Base-by-base conservation (phyloP, 2,113 vertebrate genomes). In the Grammomys surdaster region DNA sequence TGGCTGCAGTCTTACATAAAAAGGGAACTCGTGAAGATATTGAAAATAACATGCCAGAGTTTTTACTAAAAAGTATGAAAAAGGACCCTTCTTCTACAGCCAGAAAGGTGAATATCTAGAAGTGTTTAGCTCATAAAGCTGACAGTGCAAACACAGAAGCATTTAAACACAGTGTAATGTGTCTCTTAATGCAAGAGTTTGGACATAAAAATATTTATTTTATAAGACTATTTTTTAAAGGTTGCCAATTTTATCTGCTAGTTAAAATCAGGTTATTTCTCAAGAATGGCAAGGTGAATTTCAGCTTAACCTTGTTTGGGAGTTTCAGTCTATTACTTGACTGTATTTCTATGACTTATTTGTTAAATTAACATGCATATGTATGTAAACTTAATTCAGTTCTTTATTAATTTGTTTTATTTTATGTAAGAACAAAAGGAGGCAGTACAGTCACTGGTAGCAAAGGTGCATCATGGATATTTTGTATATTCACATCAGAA, bases 11-110 rank as follows among this genome's bases (percentile, higher is more conserved):
- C 94, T 97, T 99, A 90, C 98, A 98, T 96, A 99, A 99, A 99
- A 99, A 98, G 13, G 99, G 99, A 86, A 99, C 99, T 82, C 99
- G 98, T 98, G 98, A 99, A n/a, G 99, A 99, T 97, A 98, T 99
- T 96, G 98, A 99, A 98, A 99, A 99, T 96, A 99, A 99, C 92
- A 99, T 99, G 98, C 99, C 99, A 48, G 98, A 99, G 78, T 99
- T 99, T 99, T 98, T 99, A 96, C 96, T 98, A 96, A 98, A 98
- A 97, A 99, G 98, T 89, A 98, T 99, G 97, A 98, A 97, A 90
- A 98, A 99, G 72, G 97, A 98, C 70, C 94, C 93, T 0, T 88
- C 96, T 90, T 96, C 75, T 96, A 97, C 96, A 92, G 97, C 96
- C 58, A 99, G 99, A 95, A 99, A 99, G 99, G 99, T 99, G 98